phyloP scores from a whole-genome alignment of 2,888 invertebrate genomes.

The Erpobdella octoculata region DNA sequence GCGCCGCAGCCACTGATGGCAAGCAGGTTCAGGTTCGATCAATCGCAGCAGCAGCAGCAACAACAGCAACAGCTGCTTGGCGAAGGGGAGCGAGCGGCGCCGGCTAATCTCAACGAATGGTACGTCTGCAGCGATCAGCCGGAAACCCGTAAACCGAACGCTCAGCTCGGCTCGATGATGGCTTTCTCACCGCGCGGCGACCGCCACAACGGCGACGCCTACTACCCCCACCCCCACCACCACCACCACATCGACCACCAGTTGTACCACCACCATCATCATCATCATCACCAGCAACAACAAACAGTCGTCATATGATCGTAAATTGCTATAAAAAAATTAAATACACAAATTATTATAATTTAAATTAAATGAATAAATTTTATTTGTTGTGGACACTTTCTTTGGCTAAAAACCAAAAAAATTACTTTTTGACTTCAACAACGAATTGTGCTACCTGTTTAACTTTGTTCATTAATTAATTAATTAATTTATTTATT shows the following conservation, averaged over 20 bases:
- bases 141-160: conserved; percentile 55
- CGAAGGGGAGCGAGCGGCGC: conserved; percentile 7
- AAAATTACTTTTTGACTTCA: too few relatives aligned
- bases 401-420: too few relatives aligned
- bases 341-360: too few relatives aligned
- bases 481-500: too few relatives aligned
- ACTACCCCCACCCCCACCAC: background rate
- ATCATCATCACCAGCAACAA: conserved; percentile 62
- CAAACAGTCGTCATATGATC: background rate
- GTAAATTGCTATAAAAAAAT: too few relatives aligned
- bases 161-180: background rate
- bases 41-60: conserved; percentile 22
- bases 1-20: background rate
- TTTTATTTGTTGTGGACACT: too few relatives aligned
- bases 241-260: conserved; percentile 50
- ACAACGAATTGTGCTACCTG: too few relatives aligned
- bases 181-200: background rate
- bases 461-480: too few relatives aligned
- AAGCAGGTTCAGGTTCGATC: conserved; percentile 37
- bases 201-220: background rate
- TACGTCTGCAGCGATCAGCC: conserved; percentile 66
- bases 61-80: conserved; percentile 21
- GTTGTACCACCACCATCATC: conserved; percentile 46
- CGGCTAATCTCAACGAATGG: conserved; percentile 64
- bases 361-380: too few relatives aligned